Conservation (phyloP, 2,797 vertebrate species). For the Sciaenops ocellatus region DNA sequence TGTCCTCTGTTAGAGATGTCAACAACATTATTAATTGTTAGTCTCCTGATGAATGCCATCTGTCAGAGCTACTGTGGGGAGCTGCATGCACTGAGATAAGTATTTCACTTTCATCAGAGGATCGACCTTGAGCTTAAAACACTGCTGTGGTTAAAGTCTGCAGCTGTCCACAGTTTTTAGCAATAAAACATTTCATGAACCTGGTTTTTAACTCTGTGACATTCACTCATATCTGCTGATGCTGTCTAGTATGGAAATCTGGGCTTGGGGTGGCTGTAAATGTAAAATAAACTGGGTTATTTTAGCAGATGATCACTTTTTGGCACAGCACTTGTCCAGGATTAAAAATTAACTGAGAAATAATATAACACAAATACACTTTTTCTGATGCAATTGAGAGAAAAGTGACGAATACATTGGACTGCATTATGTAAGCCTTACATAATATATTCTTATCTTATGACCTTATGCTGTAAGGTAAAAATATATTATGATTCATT, state of each 20-base stretch:
- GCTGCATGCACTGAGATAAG: conserved; percentile 17
- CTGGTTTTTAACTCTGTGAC: not conserved
- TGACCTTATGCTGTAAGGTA: too few species aligned
- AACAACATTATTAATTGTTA: conserved; percentile 57
- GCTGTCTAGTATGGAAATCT: not conserved
- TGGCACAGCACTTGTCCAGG: too few species aligned
- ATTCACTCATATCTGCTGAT: not conserved
- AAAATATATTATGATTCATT: too few species aligned
- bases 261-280: not conserved
- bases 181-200: not conserved
- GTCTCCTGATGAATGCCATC: conserved; percentile 54
- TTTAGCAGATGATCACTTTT: too few species aligned
- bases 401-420: too few species aligned
- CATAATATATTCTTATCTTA: too few species aligned
- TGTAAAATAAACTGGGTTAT: too few species aligned
- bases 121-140: conserved; percentile 47
- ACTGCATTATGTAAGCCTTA: too few species aligned
- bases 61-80: conserved; percentile 40
- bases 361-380: too few species aligned
- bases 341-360: too few species aligned
- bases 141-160: not conserved
- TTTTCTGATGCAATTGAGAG: too few species aligned
- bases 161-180: not conserved
- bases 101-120: not conserved
- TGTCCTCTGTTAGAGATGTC: conserved; percentile 50